Percentiles rank a stretch among this genome's conserved stretches.
Evolutionary conservation across 2,888 invertebrate genomes (phyloP).

Genomic region (Tupiocoris notatus): DNA sequence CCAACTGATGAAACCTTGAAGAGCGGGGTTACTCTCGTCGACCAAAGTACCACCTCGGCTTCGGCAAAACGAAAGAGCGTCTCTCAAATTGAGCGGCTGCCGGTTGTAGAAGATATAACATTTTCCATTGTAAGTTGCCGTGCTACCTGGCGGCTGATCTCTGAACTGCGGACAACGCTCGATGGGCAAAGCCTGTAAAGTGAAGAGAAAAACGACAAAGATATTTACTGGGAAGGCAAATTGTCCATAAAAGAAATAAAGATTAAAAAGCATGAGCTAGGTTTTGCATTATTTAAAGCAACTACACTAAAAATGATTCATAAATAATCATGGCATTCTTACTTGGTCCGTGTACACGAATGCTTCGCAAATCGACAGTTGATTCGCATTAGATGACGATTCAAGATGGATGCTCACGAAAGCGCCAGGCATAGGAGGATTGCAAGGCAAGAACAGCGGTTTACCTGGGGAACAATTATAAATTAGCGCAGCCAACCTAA

Average conservation of each 20-base stretch:
- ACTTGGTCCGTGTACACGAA: conserved; percentile 89
- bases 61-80: conserved; percentile 76
- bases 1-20: conserved; percentile 94
- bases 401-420: conserved; percentile 91
- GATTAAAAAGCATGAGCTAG: too few relatives aligned
- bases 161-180: conserved; percentile 90
- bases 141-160: conserved; percentile 88
- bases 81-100: conserved; percentile 76
- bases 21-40: conserved; percentile 88
- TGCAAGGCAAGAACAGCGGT: conserved; percentile 87
- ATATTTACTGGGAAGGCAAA: too few relatives aligned
- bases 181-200: conserved; percentile 82
- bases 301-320: too few relatives aligned
- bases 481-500: too few relatives aligned
- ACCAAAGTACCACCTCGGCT: conserved; percentile 80
- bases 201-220: too few relatives aligned
- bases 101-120: conserved; percentile 92
- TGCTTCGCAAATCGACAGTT: conserved; percentile 86
- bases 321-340: too few relatives aligned
- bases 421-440: conserved; percentile 92
- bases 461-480: conserved; percentile 62
- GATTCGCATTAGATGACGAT: conserved; percentile 65
- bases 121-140: conserved; percentile 91
- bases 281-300: too few relatives aligned
- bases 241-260: too few relatives aligned